Conservation (phyloP, 2,888 invertebrate species). For the Merodon equestris region DNA sequence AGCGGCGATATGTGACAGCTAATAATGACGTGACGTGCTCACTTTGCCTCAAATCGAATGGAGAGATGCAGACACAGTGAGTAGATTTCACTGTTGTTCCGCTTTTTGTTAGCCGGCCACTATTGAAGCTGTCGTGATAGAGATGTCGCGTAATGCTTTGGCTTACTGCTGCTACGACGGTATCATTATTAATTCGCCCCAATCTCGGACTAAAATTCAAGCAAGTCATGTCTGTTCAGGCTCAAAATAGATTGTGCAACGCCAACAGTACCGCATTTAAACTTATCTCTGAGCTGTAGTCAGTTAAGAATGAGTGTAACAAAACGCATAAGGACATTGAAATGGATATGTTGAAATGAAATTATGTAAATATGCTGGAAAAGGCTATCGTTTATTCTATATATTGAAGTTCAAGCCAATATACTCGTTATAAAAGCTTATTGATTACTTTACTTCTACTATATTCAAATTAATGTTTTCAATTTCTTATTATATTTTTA, state of each 20-base stretch:
- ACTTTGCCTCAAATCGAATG: constrained; percentile 22
- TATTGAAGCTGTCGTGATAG: constrained; percentile 53
- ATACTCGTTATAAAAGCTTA: too few relatives aligned
- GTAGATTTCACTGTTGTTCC: constrained; percentile 27
- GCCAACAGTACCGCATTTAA: constrained; percentile 20
- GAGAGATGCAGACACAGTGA: constrained; percentile 29
- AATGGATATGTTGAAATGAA: too few relatives aligned
- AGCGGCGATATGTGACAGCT: constrained; percentile 61
- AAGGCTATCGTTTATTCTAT: too few relatives aligned
- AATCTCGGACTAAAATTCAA: constrained; percentile 60
- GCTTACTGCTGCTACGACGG: constrained; percentile 61
- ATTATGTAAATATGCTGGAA: too few relatives aligned
- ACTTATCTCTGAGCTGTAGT: too few relatives aligned
- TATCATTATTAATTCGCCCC: constrained; percentile 56
- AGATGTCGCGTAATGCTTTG: constrained; percentile 64
- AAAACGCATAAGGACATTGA: too few relatives aligned
- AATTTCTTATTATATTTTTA: too few relatives aligned
- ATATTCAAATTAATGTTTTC: too few relatives aligned
- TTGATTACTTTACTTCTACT: too few relatives aligned
- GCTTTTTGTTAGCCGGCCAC: constrained; percentile 35
- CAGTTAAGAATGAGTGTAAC: too few relatives aligned
- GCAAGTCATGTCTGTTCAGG: constrained; percentile 65
- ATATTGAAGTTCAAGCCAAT: too few relatives aligned
- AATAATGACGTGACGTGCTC: constrained; percentile 66
- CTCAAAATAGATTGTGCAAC: constrained; percentile 55